Evolutionary conservation across 2,888 invertebrate genomes (phyloP).

Genomic region (Labia minor): DNA sequence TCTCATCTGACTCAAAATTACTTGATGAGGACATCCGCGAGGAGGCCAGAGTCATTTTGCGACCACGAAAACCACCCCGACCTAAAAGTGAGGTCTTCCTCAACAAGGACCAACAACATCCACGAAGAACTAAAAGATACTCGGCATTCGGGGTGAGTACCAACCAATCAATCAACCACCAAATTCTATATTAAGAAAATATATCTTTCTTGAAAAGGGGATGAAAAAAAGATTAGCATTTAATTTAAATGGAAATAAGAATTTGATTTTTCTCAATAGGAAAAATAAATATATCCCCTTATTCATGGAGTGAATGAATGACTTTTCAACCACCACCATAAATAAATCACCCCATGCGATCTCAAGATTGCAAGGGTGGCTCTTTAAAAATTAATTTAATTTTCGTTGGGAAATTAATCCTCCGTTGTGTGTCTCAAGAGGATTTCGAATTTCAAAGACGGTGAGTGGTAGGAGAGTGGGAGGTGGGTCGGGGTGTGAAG

Average conservation of each 20-base stretch:
- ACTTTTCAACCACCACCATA: not conserved
- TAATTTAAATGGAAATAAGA: no score
- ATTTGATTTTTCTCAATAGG: no score
- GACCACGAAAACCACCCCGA: conserved; percentile 84
- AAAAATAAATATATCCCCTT: not conserved
- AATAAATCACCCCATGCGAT: not conserved
- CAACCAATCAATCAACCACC: no score
- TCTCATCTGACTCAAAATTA: conserved; percentile 84
- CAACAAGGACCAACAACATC: conserved; percentile 58
- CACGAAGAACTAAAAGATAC: conserved; percentile 79
- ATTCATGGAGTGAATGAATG: not conserved
- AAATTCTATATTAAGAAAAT: no score
- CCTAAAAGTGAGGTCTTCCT: conserved; percentile 94
- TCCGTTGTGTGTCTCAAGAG: not conserved
- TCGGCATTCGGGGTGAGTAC: conserved; percentile 89
- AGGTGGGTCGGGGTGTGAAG: not conserved
- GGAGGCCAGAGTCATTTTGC: conserved; percentile 76
- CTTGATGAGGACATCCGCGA: conserved; percentile 82
- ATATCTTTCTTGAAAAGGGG: no score
- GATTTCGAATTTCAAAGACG: not conserved
- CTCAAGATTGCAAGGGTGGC: not conserved
- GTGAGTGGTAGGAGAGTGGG: not conserved
- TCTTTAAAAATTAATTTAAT: not conserved
- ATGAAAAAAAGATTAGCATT: no score
- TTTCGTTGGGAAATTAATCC: not conserved